Conservation (phyloP, 2,113 vertebrate genomes). For the Microtus oregoni region DNA sequence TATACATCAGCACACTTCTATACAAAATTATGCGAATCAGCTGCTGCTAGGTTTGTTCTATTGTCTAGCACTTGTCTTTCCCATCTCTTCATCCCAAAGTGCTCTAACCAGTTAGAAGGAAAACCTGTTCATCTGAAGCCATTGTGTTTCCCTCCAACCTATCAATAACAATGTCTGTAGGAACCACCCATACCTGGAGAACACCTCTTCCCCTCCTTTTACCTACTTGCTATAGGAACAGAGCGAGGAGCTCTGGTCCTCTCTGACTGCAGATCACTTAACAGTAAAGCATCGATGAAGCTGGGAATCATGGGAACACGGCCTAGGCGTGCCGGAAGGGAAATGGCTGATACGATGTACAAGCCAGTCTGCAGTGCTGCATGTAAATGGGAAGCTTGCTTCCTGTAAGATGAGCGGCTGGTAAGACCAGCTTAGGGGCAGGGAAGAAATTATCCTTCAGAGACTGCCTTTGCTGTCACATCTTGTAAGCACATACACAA, state of each 20-base stretch:
- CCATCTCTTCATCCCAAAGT: slow-evolving; percentile 67
- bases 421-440: background rate
- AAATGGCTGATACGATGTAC: too few relatives aligned
- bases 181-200: background rate
- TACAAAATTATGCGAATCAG: slow-evolving; percentile 82
- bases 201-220: background rate
- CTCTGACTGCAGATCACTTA: background rate
- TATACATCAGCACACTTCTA: slow-evolving; percentile 62
- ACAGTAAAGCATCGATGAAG: background rate
- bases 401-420: background rate
- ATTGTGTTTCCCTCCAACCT: slow-evolving; percentile 63
- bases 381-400: background rate
- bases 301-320: background rate
- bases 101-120: slow-evolving; percentile 79
- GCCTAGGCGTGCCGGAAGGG: background rate
- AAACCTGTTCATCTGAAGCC: slow-evolving; percentile 74
- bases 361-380: background rate
- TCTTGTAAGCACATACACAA: background rate
- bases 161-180: slow-evolving; percentile 44
- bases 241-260: background rate
- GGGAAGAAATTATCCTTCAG: background rate
- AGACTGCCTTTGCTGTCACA: slow-evolving; percentile 8
- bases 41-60: slow-evolving; percentile 65
- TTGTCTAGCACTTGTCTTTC: slow-evolving; percentile 76
- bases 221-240: background rate